Conservation (phyloP, 2,888 invertebrate genomes). For the Tribolium freemani region DNA sequence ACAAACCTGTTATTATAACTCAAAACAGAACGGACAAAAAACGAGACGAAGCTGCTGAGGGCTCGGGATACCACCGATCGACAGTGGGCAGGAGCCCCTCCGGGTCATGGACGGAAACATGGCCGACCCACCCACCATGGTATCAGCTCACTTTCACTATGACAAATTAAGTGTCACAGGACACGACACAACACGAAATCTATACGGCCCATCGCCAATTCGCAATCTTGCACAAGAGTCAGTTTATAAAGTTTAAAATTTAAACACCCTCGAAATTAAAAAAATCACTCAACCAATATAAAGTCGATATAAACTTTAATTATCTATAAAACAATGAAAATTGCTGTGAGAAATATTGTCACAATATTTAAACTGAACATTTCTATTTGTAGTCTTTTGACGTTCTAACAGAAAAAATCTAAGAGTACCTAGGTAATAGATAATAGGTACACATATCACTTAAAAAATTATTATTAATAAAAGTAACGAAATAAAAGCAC, state of each 20-base stretch:
- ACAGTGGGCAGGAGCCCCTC: constrained; percentile 45
- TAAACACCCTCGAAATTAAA: too few relatives aligned
- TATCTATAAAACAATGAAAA: too few relatives aligned
- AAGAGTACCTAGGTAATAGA: too few relatives aligned
- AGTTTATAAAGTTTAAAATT: not conserved
- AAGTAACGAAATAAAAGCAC: too few relatives aligned
- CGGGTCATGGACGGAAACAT: constrained; percentile 50
- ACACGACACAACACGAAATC: constrained; percentile 24
- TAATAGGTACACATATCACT: too few relatives aligned
- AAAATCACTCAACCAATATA: too few relatives aligned
- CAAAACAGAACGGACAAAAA: constrained; percentile 59
- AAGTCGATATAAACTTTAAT: too few relatives aligned
- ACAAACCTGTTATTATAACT: constrained; percentile 64
- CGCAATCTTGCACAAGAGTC: not conserved
- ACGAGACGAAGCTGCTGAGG: constrained; percentile 41
- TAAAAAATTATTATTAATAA: not conserved
- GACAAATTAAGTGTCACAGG: constrained; percentile 37
- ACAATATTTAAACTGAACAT: too few relatives aligned
- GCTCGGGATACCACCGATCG: constrained; percentile 36
- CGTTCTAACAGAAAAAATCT: too few relatives aligned
- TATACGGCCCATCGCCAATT: constrained; percentile 10
- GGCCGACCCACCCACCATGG: constrained; percentile 50
- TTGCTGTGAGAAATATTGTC: too few relatives aligned
- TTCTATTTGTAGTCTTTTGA: too few relatives aligned
- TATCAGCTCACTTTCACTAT: constrained; percentile 36